Evolutionary conservation across 2,113 vertebrate genomes (phyloP).

Genomic region (Nannospalax galili): DNA sequence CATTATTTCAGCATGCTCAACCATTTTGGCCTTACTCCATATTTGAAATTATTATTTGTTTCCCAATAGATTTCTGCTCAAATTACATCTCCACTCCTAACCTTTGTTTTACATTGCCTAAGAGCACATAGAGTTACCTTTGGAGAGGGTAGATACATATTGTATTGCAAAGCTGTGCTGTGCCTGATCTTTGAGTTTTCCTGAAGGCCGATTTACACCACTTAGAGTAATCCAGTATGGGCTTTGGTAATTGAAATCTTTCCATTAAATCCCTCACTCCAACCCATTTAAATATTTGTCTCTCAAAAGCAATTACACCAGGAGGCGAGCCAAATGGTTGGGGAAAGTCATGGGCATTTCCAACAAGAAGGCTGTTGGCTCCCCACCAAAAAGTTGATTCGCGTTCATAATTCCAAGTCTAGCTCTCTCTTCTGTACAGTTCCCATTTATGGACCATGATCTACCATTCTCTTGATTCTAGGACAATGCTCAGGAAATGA

Average conservation of each 20-base stretch:
- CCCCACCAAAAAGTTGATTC: constrained; percentile 63
- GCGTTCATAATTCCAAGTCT: constrained; percentile 32
- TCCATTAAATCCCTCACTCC: constrained; percentile 76
- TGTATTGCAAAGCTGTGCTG: constrained; percentile 61
- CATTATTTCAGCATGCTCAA: constrained; percentile 71
- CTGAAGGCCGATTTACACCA: constrained; percentile 73
- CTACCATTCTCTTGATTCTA: neutral
- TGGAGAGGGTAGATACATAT: constrained; percentile 54
- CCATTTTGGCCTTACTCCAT: constrained; percentile 76
- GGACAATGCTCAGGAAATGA: neutral
- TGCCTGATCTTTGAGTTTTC: constrained; percentile 60
- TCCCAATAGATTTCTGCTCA: constrained; percentile 73
- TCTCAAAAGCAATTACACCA: constrained; percentile 77
- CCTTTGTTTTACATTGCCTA: constrained; percentile 75
- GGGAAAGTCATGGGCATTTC: constrained; percentile 75
- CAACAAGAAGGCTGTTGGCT: constrained; percentile 74
- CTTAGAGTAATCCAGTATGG: constrained; percentile 79
- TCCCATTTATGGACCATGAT: constrained; percentile 16
- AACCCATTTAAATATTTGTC: constrained; percentile 80
- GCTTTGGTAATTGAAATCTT: constrained; percentile 78
- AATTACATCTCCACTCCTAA: constrained; percentile 73
- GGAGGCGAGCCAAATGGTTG: constrained; percentile 82
- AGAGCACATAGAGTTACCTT: constrained; percentile 74
- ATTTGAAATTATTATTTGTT: constrained; percentile 70
- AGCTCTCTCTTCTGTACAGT: constrained; percentile 3